A percentile compares a stretch with the other conserved stretches of the same genome.
These are phyloP conservation scores for Falco punctatus DNA, from an alignment of 2,113 vertebrate species.

Conservation along the genomic window DNA sequence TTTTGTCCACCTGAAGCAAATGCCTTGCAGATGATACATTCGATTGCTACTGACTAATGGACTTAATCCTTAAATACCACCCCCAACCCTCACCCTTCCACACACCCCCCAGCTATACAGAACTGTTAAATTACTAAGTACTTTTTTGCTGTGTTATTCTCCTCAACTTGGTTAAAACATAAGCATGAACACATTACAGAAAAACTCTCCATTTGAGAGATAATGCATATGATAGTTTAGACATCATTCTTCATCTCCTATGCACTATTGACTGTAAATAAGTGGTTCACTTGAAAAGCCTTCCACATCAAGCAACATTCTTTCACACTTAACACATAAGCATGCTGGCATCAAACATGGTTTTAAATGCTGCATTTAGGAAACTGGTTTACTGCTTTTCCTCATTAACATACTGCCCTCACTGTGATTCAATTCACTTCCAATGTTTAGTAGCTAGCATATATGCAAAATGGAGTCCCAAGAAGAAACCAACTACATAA, in stretches of 20 bases:
- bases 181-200: not conserved
- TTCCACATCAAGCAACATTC: not conserved
- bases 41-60: not conserved
- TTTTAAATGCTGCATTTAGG: not conserved
- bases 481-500: not conserved
- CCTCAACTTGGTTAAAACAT: not conserved
- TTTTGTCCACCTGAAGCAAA: not conserved
- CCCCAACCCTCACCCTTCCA: no score
- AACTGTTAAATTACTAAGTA: not conserved
- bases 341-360: not conserved
- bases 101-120: not conserved
- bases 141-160: not conserved
- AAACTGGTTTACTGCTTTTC: not conserved
- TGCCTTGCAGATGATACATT: not conserved
- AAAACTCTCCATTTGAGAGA: not conserved
- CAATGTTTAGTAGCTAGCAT: not conserved
- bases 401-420: not conserved
- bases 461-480: not conserved
- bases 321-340: not conserved
- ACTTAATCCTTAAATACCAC: not conserved
- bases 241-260: not conserved
- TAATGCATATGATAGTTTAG: not conserved
- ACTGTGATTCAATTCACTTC: not conserved
- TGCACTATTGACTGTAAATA: accelerated
- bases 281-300: not conserved